Conservation (phyloP, 2,113 vertebrate genomes). For the Apaloderma vittatum region DNA sequence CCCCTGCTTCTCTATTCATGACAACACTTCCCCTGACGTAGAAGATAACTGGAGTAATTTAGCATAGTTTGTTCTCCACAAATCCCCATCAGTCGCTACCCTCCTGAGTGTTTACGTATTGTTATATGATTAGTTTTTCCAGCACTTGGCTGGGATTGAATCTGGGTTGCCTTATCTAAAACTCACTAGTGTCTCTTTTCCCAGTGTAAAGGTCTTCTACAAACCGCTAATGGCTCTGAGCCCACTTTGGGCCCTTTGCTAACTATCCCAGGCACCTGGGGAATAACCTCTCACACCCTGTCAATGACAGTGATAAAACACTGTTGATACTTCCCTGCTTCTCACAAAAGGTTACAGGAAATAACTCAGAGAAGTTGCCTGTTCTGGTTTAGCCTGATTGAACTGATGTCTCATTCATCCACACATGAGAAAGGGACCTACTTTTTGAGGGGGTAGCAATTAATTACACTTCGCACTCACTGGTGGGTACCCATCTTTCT, state of each 20-base stretch:
- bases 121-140: not conserved
- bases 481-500: not conserved
- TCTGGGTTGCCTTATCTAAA: not conserved
- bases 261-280: not conserved
- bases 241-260: not conserved
- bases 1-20: accelerated
- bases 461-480: accelerated
- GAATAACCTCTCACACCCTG: not conserved
- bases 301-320: not conserved
- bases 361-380: not conserved
- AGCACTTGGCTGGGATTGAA: not conserved
- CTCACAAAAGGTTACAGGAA: not conserved
- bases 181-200: not conserved
- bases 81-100: not conserved
- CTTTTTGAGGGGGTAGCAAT: not conserved
- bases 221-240: not conserved
- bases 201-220: not conserved
- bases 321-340: not conserved
- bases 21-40: not conserved
- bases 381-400: not conserved
- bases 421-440: accelerated
- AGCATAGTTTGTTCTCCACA: not conserved
- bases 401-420: not conserved
- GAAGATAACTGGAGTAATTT: not conserved
- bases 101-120: not conserved